Evolutionary conservation across 2,113 vertebrate species (phyloP).

Genomic region (Cygnus buccinator): DNA sequence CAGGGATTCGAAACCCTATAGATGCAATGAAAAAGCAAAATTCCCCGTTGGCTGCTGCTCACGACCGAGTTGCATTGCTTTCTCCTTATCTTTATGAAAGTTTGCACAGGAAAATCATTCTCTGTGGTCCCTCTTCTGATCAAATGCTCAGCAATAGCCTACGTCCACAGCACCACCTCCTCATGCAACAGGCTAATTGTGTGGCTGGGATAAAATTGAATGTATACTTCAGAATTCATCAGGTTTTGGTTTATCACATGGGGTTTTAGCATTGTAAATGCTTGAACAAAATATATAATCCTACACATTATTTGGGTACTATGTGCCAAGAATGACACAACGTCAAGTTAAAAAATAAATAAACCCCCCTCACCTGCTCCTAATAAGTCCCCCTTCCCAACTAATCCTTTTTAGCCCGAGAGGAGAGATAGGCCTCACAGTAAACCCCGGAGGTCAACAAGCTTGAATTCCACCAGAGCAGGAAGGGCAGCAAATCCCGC

Average conservation of each 20-base stretch:
- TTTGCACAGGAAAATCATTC: conserved; percentile 17
- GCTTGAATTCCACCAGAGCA: conserved; percentile 12
- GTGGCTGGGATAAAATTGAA: neutral
- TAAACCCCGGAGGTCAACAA: neutral
- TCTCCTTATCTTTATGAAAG: conserved; percentile 20
- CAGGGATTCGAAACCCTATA: conserved; percentile 26
- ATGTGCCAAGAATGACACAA: neutral
- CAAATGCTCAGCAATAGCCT: neutral
- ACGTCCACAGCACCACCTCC: neutral
- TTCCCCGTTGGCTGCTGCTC: conserved; percentile 40
- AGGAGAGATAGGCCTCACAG: neutral
- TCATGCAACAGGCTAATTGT: neutral
- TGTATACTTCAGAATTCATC: neutral
- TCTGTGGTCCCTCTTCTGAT: neutral
- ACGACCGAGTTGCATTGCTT: conserved; percentile 1
- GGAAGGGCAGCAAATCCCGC: conserved; percentile 25
- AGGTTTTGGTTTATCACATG: neutral
- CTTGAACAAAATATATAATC: neutral
- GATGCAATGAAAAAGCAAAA: conserved; percentile 15
- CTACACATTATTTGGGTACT: neutral
- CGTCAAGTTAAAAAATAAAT: neutral
- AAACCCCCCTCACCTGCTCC: neutral
- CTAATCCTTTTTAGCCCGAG: neutral
- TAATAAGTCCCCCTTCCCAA: neutral
- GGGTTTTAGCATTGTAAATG: neutral